These are phyloP conservation scores for Euphydryas editha DNA, from an alignment of 2,888 invertebrate species.

Conservation along the genomic window DNA sequence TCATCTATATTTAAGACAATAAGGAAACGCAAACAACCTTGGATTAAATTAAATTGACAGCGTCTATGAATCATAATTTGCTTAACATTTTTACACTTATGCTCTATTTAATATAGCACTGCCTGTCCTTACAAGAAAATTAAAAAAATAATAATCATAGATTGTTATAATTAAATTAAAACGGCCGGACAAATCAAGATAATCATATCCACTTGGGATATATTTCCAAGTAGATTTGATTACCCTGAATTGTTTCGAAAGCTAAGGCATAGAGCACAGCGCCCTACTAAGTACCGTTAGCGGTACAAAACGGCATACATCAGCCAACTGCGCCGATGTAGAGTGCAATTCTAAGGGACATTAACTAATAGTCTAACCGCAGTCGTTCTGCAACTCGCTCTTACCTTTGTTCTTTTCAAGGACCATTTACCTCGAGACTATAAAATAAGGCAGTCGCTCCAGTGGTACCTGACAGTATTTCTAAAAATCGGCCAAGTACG, in stretches of 20 bases:
- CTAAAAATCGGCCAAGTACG: too few species aligned
- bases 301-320: constrained; percentile 40
- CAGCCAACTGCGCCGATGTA: constrained; percentile 29
- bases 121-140: background rate
- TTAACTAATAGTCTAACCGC: constrained; percentile 36
- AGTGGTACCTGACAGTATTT: background rate
- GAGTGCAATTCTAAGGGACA: constrained; percentile 27
- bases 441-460: background rate
- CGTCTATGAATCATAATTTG: constrained; percentile 4
- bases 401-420: constrained; percentile 18
- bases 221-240: constrained; percentile 4
- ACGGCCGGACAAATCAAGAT: background rate
- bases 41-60: constrained; percentile 2
- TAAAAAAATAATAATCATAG: background rate
- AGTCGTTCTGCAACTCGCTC: constrained; percentile 23
- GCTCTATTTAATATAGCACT: background rate
- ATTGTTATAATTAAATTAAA: background rate
- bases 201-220: constrained; percentile 3
- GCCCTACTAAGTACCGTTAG: constrained; percentile 28
- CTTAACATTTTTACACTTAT: background rate
- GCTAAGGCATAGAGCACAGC: constrained; percentile 20
- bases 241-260: constrained; percentile 1
- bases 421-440: background rate
- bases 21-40: constrained; percentile 4
- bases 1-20: background rate